Evolutionary conservation across 2,113 vertebrate species (phyloP).

Genomic region (Amphiprion ocellaris): DNA sequence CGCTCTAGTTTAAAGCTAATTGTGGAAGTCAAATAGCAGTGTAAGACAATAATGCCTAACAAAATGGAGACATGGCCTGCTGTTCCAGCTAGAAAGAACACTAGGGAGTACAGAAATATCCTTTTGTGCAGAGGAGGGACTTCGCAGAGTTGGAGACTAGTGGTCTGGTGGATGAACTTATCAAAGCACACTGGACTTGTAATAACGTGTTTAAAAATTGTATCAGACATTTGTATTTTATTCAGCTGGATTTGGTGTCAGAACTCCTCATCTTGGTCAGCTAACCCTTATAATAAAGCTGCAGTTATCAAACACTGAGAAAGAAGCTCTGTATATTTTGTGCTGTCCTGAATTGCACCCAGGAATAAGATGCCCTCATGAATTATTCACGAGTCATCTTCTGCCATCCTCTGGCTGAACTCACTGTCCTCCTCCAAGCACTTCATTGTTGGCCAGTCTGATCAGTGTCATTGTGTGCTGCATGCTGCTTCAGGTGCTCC

Average conservation of each 20-base stretch:
- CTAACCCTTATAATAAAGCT: neutral
- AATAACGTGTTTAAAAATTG: neutral
- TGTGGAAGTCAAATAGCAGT: neutral
- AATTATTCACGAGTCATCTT: slow-evolving; percentile 64
- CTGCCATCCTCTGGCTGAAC: slow-evolving; percentile 37
- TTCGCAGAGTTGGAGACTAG: neutral
- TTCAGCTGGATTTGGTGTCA: slow-evolving; percentile 4
- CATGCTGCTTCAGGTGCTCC: slow-evolving; percentile 10
- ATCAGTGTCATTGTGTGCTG: slow-evolving; percentile 31
- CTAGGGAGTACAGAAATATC: neutral
- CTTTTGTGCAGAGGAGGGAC: neutral
- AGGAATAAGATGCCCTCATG: slow-evolving; percentile 37
- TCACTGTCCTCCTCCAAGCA: slow-evolving; percentile 40
- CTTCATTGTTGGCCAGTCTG: slow-evolving; percentile 34
- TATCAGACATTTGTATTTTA: neutral
- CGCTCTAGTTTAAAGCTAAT: too few species aligned
- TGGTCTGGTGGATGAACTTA: neutral
- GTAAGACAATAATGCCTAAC: neutral
- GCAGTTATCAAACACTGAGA: slow-evolving; percentile 7
- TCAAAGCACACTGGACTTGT: neutral
- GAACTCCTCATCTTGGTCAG: neutral
- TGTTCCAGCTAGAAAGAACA: neutral
- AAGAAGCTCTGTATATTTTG: neutral
- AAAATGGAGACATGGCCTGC: neutral
- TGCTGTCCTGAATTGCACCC: slow-evolving; percentile 35